phyloP scores from a whole-genome alignment of 2,113 vertebrate species.

The Grammomys dolichurus region DNA sequence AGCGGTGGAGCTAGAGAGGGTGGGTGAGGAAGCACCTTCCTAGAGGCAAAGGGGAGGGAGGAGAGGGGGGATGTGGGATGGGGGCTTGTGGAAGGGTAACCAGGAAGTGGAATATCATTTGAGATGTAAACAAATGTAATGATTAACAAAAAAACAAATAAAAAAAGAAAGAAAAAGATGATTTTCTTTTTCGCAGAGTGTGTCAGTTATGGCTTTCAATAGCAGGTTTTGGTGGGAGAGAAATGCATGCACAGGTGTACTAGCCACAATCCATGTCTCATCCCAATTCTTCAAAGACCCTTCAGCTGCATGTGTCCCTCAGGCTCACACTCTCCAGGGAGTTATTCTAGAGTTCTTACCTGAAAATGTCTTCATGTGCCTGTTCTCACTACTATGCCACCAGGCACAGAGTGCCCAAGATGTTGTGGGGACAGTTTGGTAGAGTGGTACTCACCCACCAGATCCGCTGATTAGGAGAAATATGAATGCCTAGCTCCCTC shows the following conservation, averaged over 20 bases:
- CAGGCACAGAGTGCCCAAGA: background rate
- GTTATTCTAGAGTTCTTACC: background rate
- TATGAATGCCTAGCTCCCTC: background rate
- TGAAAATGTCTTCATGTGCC: background rate
- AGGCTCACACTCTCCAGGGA: background rate
- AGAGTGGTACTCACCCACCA: too few species aligned
- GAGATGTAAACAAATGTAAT: too few species aligned
- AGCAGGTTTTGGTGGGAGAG: background rate
- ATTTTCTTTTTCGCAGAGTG: background rate
- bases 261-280: background rate
- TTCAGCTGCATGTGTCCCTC: background rate
- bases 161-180: too few species aligned
- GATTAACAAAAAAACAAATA: background rate
- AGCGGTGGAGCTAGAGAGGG: too few species aligned
- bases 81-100: too few species aligned
- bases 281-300: background rate
- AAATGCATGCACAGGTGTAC: background rate
- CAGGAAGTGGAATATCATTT: too few species aligned
- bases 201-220: background rate
- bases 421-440: background rate
- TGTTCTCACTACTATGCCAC: background rate
- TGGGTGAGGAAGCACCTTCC: too few species aligned
- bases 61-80: too few species aligned
- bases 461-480: accelerated
- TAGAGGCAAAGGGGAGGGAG: too few species aligned